These are phyloP conservation scores for Ichneumon xanthorius DNA, from an alignment of 2,888 invertebrate species.

Conservation along the genomic window DNA sequence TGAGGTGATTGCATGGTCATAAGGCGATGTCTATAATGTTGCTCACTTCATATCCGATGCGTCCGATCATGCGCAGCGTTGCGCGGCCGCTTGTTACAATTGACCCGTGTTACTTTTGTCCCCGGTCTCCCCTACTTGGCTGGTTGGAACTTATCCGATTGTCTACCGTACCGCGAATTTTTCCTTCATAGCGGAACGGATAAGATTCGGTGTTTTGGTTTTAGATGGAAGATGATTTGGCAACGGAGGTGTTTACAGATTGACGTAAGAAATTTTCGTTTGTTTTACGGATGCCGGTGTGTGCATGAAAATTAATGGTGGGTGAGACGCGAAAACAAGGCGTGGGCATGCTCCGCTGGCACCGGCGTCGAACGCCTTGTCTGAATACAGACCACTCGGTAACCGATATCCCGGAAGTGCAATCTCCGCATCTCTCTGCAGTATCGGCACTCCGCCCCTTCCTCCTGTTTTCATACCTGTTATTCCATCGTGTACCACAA, in stretches of 20 bases:
- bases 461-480: conserved; percentile 3
- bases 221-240: conserved; percentile 14
- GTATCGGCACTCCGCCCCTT: conserved; percentile 24
- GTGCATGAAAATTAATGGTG: not conserved
- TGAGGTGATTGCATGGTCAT: no score
- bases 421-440: conserved; percentile 30
- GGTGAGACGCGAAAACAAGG: conserved; percentile 55
- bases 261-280: conserved; percentile 23
- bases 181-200: not conserved
- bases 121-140: no score
- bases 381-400: conserved; percentile 54
- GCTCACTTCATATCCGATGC: no score
- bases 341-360: conserved; percentile 62
- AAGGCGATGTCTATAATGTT: no score
- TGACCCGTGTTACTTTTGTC: no score
- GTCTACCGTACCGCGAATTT: not conserved
- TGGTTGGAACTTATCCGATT: not conserved
- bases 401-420: conserved; percentile 63
- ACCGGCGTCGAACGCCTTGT: conserved; percentile 35
- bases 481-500: not conserved
- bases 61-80: no score
- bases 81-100: no score
- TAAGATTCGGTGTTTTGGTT: conserved; percentile 4
- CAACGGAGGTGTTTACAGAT: conserved; percentile 60
- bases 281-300: not conserved